These are phyloP conservation scores for Brachyhypopomus gauderio DNA, from an alignment of 2,113 vertebrate genomes.

Conservation along the genomic window DNA sequence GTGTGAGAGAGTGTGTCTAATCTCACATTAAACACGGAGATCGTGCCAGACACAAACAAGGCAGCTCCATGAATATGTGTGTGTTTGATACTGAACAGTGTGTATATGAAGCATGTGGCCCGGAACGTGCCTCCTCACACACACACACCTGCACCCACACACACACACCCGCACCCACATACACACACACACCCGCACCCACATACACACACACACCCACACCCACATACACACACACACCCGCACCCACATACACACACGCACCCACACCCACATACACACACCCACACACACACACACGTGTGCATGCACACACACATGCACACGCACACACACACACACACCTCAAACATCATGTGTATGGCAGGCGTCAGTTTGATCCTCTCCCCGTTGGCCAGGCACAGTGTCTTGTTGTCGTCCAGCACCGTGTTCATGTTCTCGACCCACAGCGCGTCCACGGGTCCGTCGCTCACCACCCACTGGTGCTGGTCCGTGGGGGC, in stretches of 20 bases:
- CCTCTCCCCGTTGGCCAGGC: constrained; percentile 86
- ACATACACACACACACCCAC: constrained; percentile 59
- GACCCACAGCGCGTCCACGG: constrained; percentile 90
- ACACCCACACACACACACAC: too few species aligned
- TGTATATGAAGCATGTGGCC: neutral
- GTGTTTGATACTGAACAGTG: neutral
- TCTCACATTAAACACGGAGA: neutral
- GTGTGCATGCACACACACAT: neutral
- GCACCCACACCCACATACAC: too few species aligned
- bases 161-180: constrained; percentile 62
- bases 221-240: too few species aligned
- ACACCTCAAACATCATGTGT: constrained; percentile 89
- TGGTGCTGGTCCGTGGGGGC: constrained; percentile 81
- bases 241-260: too few species aligned
- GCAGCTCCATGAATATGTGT: too few species aligned
- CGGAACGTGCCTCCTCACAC: neutral
- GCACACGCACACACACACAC: neutral
- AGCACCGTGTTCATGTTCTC: constrained; percentile 91
- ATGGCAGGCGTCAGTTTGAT: constrained; percentile 86
- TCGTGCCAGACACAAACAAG: too few species aligned
- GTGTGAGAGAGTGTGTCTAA: neutral
- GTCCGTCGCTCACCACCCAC: constrained; percentile 87
- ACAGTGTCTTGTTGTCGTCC: constrained; percentile 92
- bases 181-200: too few species aligned
- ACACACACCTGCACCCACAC: neutral